A percentile compares a stretch with the other conserved stretches of the same genome.
These are phyloP conservation scores for Ostrea edulis DNA, from an alignment of 1,140 invertebrate genomes.

Conservation along the genomic window DNA sequence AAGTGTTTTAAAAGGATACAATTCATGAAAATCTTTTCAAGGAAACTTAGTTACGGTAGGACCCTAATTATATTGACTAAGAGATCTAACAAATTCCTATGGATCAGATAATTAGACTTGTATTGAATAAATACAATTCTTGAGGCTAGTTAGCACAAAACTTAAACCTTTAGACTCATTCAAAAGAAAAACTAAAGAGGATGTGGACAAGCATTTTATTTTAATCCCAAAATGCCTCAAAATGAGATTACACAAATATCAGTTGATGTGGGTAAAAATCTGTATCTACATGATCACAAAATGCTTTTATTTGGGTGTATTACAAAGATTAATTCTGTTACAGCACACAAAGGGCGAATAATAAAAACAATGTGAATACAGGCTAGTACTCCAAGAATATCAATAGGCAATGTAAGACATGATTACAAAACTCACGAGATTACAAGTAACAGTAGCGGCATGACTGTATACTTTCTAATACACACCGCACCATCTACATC, in stretches of 20 bases:
- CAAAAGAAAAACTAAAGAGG: background rate
- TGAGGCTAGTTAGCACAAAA: too few relatives aligned
- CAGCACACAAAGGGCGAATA: background rate
- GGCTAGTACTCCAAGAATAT: background rate
- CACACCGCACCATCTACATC: too few relatives aligned
- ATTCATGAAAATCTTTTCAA: too few relatives aligned
- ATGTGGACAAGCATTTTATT: conserved; percentile 17
- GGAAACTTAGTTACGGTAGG: too few relatives aligned
- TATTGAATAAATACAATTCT: too few relatives aligned
- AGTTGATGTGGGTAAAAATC: background rate
- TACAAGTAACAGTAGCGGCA: background rate
- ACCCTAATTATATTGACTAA: too few relatives aligned
- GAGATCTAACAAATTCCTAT: too few relatives aligned
- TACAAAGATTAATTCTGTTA: background rate
- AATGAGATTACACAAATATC: background rate
- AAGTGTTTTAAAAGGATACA: too few relatives aligned
- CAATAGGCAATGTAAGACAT: background rate
- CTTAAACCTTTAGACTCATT: too few relatives aligned
- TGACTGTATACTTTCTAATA: background rate
- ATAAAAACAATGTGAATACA: background rate
- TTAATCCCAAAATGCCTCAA: background rate
- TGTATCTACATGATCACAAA: conserved; percentile 35
- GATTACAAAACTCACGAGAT: background rate
- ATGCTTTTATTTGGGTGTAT: conserved; percentile 10
- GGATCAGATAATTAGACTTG: too few relatives aligned